Conservation (phyloP, 2,888 invertebrate genomes). For the Adelphocoris suturalis region DNA sequence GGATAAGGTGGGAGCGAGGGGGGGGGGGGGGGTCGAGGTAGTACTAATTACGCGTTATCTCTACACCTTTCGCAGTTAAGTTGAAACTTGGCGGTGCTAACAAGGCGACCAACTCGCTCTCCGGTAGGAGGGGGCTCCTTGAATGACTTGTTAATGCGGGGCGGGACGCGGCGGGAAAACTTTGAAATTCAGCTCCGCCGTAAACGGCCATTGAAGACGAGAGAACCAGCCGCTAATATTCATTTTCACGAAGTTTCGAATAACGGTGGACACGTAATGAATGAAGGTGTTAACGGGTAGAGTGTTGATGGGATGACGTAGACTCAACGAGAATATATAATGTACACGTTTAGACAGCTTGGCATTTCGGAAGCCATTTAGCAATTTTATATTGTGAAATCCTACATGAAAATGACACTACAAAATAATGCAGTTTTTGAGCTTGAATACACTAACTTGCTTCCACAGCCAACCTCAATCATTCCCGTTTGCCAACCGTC, state of each 20-base stretch:
- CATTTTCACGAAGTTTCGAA: not conserved
- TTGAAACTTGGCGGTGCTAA: slow-evolving; percentile 33
- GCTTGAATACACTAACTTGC: no score
- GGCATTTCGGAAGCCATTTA: no score
- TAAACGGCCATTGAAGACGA: slow-evolving; percentile 23
- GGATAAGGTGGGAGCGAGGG: not conserved
- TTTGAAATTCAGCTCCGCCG: slow-evolving; percentile 4
- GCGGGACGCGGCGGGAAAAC: not conserved
- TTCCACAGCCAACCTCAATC: no score
- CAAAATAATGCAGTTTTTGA: no score
- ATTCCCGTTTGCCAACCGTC: no score
- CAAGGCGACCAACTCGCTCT: slow-evolving; percentile 13
- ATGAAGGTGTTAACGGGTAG: not conserved
- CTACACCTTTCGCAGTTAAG: slow-evolving; percentile 38
- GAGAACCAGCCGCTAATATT: not conserved
- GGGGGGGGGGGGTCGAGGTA: not conserved
- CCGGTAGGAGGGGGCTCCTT: not conserved
- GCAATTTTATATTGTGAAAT: no score
- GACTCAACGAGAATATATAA: no score
- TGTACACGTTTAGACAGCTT: no score
- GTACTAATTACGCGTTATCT: slow-evolving; percentile 20
- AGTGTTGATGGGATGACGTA: not conserved
- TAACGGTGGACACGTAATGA: not conserved
- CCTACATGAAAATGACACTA: no score
- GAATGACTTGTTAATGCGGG: slow-evolving; percentile 38